phyloP scores from a whole-genome alignment of 2,888 invertebrate genomes.

The Pollenia angustigena region DNA sequence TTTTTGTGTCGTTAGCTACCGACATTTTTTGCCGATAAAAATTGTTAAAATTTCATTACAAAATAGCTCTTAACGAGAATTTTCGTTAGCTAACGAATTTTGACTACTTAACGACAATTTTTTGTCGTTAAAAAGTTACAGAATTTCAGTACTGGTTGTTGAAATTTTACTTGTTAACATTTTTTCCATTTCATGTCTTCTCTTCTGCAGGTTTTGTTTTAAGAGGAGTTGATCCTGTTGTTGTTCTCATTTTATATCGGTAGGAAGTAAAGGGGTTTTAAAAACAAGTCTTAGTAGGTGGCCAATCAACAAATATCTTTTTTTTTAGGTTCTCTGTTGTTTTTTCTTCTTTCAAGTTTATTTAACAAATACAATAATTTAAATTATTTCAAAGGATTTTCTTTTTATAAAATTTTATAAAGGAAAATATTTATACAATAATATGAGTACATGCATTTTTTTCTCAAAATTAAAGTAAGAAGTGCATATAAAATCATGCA shows the following conservation, averaged over 20 bases:
- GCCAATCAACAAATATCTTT: background rate
- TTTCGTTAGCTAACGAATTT: no score
- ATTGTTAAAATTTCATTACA: no score
- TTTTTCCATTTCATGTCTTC: constrained; percentile 9
- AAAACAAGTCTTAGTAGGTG: background rate
- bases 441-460: background rate
- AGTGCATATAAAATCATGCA: background rate
- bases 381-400: constrained; percentile 37
- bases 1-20: no score
- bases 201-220: background rate
- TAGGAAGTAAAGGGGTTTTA: no score
- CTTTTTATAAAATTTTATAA: background rate
- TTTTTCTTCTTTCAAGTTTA: constrained; percentile 8
- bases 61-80: no score
- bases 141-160: no score
- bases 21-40: no score
- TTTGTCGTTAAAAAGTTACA: no score
- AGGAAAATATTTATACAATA: constrained; percentile 25
- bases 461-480: background rate
- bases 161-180: background rate
- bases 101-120: no score
- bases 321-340: background rate
- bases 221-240: constrained; percentile 3
- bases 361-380: constrained; percentile 26
- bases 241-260: constrained; percentile 21